Conservation (phyloP, 30 jellyfish, hydroid and myxozoan genomes). For the Nemopilema nomurai region DNA sequence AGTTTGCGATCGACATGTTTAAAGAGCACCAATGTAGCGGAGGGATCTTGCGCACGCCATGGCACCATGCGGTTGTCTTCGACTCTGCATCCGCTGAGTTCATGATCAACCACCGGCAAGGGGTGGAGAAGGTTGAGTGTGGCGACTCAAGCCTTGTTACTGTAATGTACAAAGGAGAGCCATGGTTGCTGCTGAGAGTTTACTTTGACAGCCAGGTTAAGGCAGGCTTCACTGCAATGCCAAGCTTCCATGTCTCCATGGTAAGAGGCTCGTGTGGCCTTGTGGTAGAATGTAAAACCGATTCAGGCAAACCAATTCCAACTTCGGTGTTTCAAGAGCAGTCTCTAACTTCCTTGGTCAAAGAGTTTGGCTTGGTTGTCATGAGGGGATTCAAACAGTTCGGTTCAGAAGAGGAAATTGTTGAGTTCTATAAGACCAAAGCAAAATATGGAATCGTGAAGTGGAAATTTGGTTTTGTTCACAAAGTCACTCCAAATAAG, state of each 20-base stretch:
- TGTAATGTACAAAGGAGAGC: constrained; percentile 12
- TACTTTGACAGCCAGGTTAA: not conserved
- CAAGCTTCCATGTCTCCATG: constrained; percentile 8
- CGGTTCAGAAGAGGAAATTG: constrained; percentile 9
- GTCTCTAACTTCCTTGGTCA: constrained; percentile 20
- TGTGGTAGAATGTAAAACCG: not conserved
- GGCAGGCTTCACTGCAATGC: not conserved
- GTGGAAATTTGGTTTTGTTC: constrained; percentile 55
- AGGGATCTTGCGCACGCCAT: constrained; percentile 64
- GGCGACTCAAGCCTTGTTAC: constrained; percentile 1
- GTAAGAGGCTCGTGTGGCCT: constrained; percentile 47
- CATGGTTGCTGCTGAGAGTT: constrained; percentile 35
- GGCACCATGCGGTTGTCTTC: constrained; percentile 57
- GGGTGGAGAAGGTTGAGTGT: not conserved
- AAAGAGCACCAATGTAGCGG: constrained; percentile 12
- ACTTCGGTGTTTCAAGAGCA: not conserved
- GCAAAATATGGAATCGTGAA: constrained; percentile 34
- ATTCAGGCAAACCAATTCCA: not conserved
- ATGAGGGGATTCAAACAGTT: constrained; percentile 53
- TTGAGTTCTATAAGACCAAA: constrained; percentile 12
- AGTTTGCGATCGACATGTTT: constrained; percentile 48
- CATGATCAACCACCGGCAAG: constrained; percentile 26
- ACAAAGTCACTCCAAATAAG: constrained; percentile 36
- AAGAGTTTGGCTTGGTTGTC: constrained; percentile 59
- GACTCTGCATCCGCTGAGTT: constrained; percentile 47